Evolutionary conservation across 2,888 invertebrate species (phyloP).

Genomic region (Erynnis tages): DNA sequence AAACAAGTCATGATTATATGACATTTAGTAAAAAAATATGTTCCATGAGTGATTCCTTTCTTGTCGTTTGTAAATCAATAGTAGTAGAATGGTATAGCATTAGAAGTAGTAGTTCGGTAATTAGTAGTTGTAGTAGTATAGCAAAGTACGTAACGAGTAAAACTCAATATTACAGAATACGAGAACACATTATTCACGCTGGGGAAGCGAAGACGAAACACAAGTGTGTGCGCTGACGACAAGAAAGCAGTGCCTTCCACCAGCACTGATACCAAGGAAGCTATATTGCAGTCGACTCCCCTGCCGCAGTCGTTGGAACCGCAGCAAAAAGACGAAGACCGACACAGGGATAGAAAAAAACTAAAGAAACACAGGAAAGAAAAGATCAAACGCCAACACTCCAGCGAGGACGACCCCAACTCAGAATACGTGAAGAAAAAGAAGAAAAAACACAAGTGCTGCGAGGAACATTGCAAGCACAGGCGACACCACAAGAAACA

Average conservation of each 20-base stretch:
- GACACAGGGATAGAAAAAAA: conserved; percentile 83
- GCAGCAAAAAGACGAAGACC: conserved; percentile 64
- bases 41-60: too few relatives aligned
- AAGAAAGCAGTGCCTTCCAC: conserved; percentile 57
- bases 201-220: conserved; percentile 88
- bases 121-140: too few relatives aligned
- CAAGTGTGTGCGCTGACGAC: conserved; percentile 78
- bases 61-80: too few relatives aligned
- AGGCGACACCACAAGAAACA: conserved; percentile 89
- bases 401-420: conserved; percentile 67
- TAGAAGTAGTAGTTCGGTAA: too few relatives aligned
- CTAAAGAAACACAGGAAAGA: conserved; percentile 86
- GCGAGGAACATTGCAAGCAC: conserved; percentile 86
- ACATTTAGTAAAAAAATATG: too few relatives aligned
- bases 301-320: conserved; percentile 32
- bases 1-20: too few relatives aligned
- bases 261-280: conserved; percentile 47
- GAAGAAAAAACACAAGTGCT: conserved; percentile 86
- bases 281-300: conserved; percentile 27
- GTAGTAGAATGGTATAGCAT: too few relatives aligned
- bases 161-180: conserved; percentile 90
- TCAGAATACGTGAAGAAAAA: conserved; percentile 83
- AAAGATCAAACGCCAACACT: conserved; percentile 74
- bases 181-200: conserved; percentile 90
- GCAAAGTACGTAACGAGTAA: too few relatives aligned